A percentile compares a stretch with the other conserved stretches of the same genome.
These are phyloP conservation scores for Bombylius discolor DNA, from an alignment of 2,888 invertebrate genomes.

Conservation along the genomic window DNA sequence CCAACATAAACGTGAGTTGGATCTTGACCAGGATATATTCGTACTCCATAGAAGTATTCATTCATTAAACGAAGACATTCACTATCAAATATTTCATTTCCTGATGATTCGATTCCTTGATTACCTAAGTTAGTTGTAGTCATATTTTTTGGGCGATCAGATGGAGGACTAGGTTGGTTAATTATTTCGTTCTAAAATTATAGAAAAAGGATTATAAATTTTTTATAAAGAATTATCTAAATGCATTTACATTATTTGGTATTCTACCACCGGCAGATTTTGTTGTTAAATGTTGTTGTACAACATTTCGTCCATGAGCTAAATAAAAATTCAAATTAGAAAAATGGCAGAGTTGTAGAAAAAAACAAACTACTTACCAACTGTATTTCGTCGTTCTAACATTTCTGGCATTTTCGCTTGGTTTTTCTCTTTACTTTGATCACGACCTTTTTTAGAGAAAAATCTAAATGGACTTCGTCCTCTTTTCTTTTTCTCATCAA, in stretches of 20 bases:
- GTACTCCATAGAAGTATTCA: conserved; percentile 87
- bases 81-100: conserved; percentile 74
- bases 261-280: conserved; percentile 38
- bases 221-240: background rate
- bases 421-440: conserved; percentile 52
- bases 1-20: conserved; percentile 73
- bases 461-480: conserved; percentile 90
- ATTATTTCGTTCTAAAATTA: conserved; percentile 45
- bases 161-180: conserved; percentile 49
- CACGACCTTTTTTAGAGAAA: conserved; percentile 65
- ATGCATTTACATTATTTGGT: conserved; percentile 19
- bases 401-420: conserved; percentile 23
- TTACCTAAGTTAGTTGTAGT: conserved; percentile 45
- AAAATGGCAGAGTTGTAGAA: background rate
- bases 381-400: conserved; percentile 34
- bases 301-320: conserved; percentile 38
- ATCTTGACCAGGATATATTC: conserved; percentile 37
- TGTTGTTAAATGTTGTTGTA: conserved; percentile 35
- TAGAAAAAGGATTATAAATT: background rate
- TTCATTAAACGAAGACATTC: conserved; percentile 86
- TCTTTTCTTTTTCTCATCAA: conserved; percentile 56
- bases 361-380: conserved; percentile 15
- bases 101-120: conserved; percentile 63
- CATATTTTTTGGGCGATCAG: conserved; percentile 49
- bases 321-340: background rate